Percentiles rank a stretch among this genome's conserved stretches.
Evolutionary conservation across 2,113 vertebrate genomes (phyloP).

Genomic region (Phyllopteryx taeniolatus): DNA sequence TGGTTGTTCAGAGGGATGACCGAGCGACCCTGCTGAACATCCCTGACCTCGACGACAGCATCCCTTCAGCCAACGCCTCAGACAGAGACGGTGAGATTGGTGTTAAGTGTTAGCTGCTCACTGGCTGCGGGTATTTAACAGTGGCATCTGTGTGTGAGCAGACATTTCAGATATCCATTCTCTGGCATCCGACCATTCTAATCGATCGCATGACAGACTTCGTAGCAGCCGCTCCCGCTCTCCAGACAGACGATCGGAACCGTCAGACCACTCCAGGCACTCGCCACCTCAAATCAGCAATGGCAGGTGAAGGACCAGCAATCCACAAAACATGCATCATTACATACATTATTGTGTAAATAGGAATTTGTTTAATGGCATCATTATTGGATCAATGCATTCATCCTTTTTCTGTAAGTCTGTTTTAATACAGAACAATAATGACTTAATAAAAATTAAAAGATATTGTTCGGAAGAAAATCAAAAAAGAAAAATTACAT

Average conservation of each 20-base stretch:
- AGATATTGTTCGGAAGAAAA: no score
- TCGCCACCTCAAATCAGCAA: constrained; percentile 95
- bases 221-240: constrained; percentile 91
- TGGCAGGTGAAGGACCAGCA: constrained; percentile 81
- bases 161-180: constrained; percentile 99
- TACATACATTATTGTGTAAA: no score
- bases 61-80: constrained; percentile 95
- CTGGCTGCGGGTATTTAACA: constrained; percentile 12
- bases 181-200: constrained; percentile 96
- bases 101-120: not conserved
- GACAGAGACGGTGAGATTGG: constrained; percentile 90
- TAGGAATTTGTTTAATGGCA: no score
- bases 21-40: constrained; percentile 92
- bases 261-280: constrained; percentile 93
- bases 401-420: no score
- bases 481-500: no score
- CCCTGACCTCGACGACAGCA: constrained; percentile 95
- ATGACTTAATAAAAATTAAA: no score
- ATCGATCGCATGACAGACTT: constrained; percentile 90
- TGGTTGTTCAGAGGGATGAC: constrained; percentile 98
- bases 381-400: no score
- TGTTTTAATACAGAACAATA: no score
- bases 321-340: not conserved
- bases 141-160: constrained; percentile 58
- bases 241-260: constrained; percentile 92